A percentile compares a stretch with the other conserved stretches of the same genome.
These are phyloP conservation scores for Metalampra italica DNA, from an alignment of 2,888 invertebrate genomes.

Conservation along the genomic window DNA sequence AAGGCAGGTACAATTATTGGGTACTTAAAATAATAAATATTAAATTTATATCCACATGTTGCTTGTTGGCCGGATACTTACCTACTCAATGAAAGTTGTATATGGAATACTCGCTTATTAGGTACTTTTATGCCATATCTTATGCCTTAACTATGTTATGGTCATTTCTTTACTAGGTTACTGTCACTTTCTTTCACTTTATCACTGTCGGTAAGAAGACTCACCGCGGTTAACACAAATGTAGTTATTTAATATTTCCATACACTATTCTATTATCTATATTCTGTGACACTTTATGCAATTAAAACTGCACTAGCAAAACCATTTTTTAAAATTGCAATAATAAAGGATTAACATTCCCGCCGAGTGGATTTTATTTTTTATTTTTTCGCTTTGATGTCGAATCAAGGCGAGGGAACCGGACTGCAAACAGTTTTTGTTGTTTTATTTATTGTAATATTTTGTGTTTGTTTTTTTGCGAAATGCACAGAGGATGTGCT, in stretches of 20 bases:
- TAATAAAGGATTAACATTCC: no score
- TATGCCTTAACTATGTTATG: neutral
- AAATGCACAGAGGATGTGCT: conserved; percentile 41
- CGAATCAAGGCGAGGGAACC: conserved; percentile 41
- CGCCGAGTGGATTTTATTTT: neutral
- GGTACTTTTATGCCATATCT: neutral
- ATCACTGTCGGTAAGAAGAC: neutral
- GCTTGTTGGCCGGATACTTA: conserved; percentile 5
- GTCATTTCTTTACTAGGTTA: neutral
- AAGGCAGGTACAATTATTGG: no score
- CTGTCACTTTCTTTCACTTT: conserved; percentile 3
- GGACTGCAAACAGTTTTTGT: conserved; percentile 45
- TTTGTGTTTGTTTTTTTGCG: conserved; percentile 39
- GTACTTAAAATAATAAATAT: no score
- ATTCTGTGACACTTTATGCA: no score
- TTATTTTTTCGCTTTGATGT: conserved; percentile 12
- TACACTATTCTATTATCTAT: no score
- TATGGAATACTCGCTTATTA: neutral
- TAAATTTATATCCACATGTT: no score
- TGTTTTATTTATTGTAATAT: conserved; percentile 46
- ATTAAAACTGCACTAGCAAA: no score
- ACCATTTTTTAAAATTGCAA: no score
- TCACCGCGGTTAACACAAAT: neutral
- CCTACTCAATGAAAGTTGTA: conserved; percentile 9
- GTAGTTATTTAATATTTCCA: no score